Conservation (phyloP, 53 echinoderm and acorn worm genomes). For the Mesocentrotus franciscanus region DNA sequence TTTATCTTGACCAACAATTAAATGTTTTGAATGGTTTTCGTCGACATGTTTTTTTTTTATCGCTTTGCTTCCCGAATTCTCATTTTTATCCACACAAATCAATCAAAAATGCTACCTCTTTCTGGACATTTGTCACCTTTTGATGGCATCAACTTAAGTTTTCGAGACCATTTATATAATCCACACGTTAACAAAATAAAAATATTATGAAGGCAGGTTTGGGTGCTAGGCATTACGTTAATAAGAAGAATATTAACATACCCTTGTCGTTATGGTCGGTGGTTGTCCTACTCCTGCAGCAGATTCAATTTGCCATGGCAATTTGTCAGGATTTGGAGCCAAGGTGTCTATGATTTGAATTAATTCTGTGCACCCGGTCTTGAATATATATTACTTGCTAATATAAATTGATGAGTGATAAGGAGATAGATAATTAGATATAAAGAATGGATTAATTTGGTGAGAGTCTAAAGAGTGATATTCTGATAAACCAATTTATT, state of each 20-base stretch:
- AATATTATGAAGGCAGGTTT: background rate
- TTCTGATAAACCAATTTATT: background rate
- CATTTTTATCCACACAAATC: background rate
- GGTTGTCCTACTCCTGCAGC: background rate
- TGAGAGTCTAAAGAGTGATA: background rate
- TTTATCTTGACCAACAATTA: background rate
- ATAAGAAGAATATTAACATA: background rate
- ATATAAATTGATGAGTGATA: background rate
- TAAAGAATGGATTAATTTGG: background rate
- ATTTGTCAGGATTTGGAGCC: background rate
- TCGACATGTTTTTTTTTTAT: background rate
- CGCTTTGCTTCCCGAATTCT: background rate
- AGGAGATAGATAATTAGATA: background rate
- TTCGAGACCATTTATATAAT: background rate
- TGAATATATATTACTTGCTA: background rate
- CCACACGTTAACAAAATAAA: background rate
- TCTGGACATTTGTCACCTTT: background rate
- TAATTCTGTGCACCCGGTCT: background rate
- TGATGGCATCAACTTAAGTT: background rate
- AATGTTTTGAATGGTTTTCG: background rate
- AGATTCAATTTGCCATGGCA: conserved; percentile 37
- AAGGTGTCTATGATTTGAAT: background rate
- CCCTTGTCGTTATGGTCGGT: conserved; percentile 4
- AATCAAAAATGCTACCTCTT: background rate
- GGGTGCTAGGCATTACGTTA: background rate